Conservation (phyloP, 2,888 invertebrate species). For the Gandaritis pyraliata region DNA sequence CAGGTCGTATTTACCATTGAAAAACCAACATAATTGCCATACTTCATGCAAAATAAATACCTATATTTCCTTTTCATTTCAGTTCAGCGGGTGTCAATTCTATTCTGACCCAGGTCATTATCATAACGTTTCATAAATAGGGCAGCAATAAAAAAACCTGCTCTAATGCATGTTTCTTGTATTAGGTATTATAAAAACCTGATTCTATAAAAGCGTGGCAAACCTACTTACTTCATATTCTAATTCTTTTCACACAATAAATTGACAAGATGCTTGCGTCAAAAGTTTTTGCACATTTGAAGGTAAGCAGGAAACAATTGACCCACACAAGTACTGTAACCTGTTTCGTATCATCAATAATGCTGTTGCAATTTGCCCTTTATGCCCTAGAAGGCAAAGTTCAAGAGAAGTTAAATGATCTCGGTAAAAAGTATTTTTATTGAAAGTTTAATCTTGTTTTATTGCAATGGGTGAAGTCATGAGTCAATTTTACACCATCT, state of each 20-base stretch:
- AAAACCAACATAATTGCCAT: no score
- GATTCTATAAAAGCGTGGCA: no score
- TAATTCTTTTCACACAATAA: neutral
- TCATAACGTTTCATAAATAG: no score
- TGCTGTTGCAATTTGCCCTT: constrained; percentile 32
- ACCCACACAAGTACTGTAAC: constrained; percentile 23
- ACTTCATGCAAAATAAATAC: no score
- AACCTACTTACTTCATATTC: constrained; percentile 1
- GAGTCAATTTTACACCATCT: constrained; percentile 5
- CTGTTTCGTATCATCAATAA: constrained; percentile 22
- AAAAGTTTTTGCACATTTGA: constrained; percentile 37
- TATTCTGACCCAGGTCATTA: no score
- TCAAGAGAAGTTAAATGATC: constrained; percentile 12
- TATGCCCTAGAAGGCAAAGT: constrained; percentile 22
- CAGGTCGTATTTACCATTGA: no score
- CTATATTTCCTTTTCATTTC: no score
- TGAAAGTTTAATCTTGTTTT: constrained; percentile 13
- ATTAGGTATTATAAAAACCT: no score
- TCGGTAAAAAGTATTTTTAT: constrained; percentile 9
- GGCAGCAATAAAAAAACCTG: no score
- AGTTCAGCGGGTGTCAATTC: no score
- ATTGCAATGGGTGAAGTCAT: constrained; percentile 8
- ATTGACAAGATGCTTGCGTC: constrained; percentile 10
- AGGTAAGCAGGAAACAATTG: constrained; percentile 40
- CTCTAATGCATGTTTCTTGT: no score